Conservation (phyloP, 92 coral and sea anemone genomes). For the Epizoanthus stellaris region DNA sequence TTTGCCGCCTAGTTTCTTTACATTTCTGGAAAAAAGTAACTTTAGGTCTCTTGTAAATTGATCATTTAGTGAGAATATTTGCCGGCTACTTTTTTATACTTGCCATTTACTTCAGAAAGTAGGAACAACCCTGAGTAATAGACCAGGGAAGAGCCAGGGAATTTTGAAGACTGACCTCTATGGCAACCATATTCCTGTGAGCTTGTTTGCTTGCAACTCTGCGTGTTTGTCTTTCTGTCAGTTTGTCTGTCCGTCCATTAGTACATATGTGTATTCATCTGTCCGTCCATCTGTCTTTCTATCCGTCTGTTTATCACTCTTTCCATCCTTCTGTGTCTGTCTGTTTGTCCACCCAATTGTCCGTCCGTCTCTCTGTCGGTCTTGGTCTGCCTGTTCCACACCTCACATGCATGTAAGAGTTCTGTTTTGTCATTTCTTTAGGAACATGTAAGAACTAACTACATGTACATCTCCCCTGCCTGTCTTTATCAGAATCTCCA, state of each 20-base stretch:
- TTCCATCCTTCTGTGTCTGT: background rate
- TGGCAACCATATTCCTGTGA: too few relatives aligned
- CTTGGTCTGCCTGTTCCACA: background rate
- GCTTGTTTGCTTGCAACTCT: too few relatives aligned
- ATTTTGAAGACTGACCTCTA: too few relatives aligned
- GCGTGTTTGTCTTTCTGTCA: background rate
- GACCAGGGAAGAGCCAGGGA: too few relatives aligned
- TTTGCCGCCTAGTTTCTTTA: too few relatives aligned
- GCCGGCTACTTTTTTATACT: too few relatives aligned
- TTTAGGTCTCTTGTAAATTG: too few relatives aligned
- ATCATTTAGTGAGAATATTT: too few relatives aligned
- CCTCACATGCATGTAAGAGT: background rate
- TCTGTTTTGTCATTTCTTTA: background rate
- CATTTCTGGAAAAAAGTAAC: too few relatives aligned
- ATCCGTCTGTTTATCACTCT: background rate
- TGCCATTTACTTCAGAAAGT: too few relatives aligned
- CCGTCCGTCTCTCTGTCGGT: background rate
- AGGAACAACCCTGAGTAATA: too few relatives aligned
- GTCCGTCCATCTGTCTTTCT: background rate
- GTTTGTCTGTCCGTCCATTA: background rate
- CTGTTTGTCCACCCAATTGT: background rate
- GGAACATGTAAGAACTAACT: background rate
- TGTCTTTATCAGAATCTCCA: constrained; percentile 66
- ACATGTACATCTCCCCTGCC: background rate
- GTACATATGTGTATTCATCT: background rate